Base-by-base conservation (phyloP, 2,113 vertebrate genomes). In the Thryonomys swinderianus region DNA sequence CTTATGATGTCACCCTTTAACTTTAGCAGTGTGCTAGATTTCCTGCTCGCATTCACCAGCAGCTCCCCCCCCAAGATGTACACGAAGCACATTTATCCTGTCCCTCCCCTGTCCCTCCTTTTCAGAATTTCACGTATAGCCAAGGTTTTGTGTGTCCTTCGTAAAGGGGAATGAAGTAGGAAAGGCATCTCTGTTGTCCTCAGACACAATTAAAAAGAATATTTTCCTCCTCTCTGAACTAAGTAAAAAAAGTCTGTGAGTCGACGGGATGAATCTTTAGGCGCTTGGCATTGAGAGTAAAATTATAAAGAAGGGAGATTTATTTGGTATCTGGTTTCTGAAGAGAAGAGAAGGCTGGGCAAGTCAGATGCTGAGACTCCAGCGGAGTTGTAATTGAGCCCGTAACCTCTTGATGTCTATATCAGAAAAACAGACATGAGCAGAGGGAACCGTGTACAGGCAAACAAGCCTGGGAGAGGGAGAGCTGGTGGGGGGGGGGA, bases 331-430 rank as follows among this genome's bases (percentile, higher is more conserved):
- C 91, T 88, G 81, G 94, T 97, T 98, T 97, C 97, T 95, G 45
- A 96, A 97, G 97, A 96, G 48, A 90, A 76, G 98, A 96, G 97
- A 97, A 97, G 88, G 96, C 97, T 91, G 94, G 97, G 98, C 92
- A 89, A 97, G 97, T 95, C 95, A 95, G 95, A 95, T 51, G 97
- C 98, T 92, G 93, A 97, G 98, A 94, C 97, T 98, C 97, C 95
- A 96, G 95, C 96, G 67, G 97, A 95, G 94, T 96, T 97, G 96
- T 98, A 98, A 98, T 98, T 98, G 98, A 98, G 98, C 98, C 97
- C 78, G 97, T 98, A 98, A 97, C 97, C 97, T 98, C 94, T 97
- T 98, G 98, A 98, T 98, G 98, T 98, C 98, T 98, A 97, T 98
- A 98, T 98, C 97, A 98, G 98, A 98, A 97, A 98, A 97, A 51